phyloP scores from a whole-genome alignment of 2,888 invertebrate genomes.

The Bembecia ichneumoniformis region DNA sequence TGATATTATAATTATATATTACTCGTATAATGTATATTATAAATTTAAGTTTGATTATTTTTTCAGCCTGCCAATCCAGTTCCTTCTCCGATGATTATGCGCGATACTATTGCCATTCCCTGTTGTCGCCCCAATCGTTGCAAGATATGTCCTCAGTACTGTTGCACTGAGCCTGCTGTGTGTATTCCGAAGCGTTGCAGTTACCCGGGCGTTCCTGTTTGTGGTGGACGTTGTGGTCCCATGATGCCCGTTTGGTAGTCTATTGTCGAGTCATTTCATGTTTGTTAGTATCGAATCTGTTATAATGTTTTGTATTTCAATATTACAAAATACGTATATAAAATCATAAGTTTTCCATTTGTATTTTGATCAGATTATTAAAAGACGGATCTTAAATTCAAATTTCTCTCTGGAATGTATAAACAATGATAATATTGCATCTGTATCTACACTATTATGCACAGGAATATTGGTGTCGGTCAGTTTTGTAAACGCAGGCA shows the following conservation, averaged over 20 bases:
- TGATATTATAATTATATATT: background rate
- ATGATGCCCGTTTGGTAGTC: constrained; percentile 61
- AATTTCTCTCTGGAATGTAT: no score
- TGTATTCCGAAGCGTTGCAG: constrained; percentile 55
- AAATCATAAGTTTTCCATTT: no score
- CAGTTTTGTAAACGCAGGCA: no score
- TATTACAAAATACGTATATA: no score
- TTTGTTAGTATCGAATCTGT: no score
- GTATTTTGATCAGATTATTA: no score
- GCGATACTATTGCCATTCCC: constrained; percentile 59
- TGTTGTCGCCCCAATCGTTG: constrained; percentile 67
- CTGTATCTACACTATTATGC: no score
- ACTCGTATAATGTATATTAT: background rate
- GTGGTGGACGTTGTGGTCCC: constrained; percentile 45
- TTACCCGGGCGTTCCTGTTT: constrained; percentile 54
- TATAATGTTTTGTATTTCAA: no score
- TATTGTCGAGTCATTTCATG: no score
- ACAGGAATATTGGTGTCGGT: no score
- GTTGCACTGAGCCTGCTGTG: constrained; percentile 51
- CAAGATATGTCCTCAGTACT: constrained; percentile 71
- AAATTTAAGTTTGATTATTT: constrained; percentile 1
- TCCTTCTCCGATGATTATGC: constrained; percentile 28
- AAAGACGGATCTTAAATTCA: no score
- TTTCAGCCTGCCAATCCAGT: constrained; percentile 34
- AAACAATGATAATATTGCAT: no score